phyloP scores from a whole-genome alignment of 1,140 invertebrate species.

The Penaeus vannamei region DNA sequence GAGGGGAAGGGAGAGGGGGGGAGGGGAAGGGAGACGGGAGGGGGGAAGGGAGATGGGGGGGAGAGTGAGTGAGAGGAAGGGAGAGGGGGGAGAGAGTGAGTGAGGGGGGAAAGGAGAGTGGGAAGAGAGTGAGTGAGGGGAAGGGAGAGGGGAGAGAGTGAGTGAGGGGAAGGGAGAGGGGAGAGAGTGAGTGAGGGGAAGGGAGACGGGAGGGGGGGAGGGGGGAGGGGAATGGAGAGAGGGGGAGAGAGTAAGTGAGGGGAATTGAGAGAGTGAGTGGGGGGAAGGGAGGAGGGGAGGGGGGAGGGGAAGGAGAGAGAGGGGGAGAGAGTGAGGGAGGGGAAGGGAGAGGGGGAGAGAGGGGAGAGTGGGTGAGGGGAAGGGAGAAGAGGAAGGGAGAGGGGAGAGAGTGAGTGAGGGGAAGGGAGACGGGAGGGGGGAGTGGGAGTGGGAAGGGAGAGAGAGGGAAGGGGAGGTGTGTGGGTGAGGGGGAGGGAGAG shows the following conservation, averaged over 20 bases:
- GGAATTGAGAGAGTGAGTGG: not conserved
- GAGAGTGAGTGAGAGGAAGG: not conserved
- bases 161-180: too few species aligned
- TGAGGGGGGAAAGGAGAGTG: too few species aligned
- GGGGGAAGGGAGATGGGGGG: not conserved
- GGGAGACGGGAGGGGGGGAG: too few species aligned
- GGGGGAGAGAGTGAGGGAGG: not conserved
- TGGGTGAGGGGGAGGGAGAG: too few species aligned
- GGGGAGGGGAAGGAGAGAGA: not conserved
- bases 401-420: not conserved
- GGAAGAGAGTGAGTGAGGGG: too few species aligned
- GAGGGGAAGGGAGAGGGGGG: not conserved
- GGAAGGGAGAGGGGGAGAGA: not conserved
- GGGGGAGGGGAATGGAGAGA: not conserved
- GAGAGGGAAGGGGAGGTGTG: not conserved
- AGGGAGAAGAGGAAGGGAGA: not conserved
- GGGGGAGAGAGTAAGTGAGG: slow-evolving; percentile 22
- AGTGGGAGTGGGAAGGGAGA: not conserved
- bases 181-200: too few species aligned
- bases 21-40: not conserved
- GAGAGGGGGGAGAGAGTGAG: too few species aligned
- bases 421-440: not conserved
- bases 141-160: too few species aligned
- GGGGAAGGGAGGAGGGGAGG: not conserved
- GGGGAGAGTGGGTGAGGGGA: slow-evolving; percentile 21